phyloP scores from a whole-genome alignment of 2,113 vertebrate species.

The Pterocles gutturalis region DNA sequence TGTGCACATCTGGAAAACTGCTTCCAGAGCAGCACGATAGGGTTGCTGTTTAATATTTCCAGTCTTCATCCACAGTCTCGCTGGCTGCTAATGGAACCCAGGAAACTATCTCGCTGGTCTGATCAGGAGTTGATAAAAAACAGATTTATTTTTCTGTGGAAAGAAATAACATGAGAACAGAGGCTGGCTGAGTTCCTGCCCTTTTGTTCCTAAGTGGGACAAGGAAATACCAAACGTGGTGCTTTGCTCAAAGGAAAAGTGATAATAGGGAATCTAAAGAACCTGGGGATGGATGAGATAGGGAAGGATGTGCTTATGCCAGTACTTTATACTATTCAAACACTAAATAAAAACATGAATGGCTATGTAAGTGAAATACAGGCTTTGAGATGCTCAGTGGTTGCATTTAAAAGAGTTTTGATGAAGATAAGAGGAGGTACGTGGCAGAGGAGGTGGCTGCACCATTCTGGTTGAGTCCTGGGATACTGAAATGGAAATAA shows the following conservation, averaged over 20 bases:
- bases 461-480: rapidly evolving
- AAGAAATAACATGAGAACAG: not conserved
- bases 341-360: not conserved
- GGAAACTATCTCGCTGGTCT: rapidly evolving
- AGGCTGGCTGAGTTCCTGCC: not conserved
- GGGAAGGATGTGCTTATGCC: no score
- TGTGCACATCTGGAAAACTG: not conserved
- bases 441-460: not conserved
- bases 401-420: not conserved
- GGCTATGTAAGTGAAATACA: not conserved
- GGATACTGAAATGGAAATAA: not conserved
- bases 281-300: not conserved
- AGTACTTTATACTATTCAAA: not conserved
- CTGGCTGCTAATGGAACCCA: not conserved
- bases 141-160: not conserved
- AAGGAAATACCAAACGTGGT: not conserved
- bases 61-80: no score
- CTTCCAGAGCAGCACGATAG: not conserved
- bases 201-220: not conserved
- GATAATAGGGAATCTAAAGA: not conserved
- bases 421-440: not conserved
- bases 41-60: rapidly evolving
- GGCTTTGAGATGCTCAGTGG: not conserved
- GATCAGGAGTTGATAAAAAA: not conserved
- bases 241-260: not conserved